Conservation (phyloP, 2,797 vertebrate species). For the Megalops cyprinoides region DNA sequence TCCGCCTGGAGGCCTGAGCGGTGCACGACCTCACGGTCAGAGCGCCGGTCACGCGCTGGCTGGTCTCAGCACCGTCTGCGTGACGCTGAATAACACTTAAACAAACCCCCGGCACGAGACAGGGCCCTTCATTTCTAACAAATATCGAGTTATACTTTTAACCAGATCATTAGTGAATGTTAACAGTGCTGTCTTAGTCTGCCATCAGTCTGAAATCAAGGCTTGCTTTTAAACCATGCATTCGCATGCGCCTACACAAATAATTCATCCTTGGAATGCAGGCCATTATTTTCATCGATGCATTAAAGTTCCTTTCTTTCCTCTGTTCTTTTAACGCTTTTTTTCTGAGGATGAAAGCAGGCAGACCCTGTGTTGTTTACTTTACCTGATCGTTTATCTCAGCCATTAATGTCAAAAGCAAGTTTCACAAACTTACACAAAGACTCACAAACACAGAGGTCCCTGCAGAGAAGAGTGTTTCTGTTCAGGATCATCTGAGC, state of each 20-base stretch:
- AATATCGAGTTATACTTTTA: neutral
- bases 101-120: neutral
- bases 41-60: neutral
- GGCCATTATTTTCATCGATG: neutral
- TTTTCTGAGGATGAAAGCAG: constrained; percentile 9
- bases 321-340: neutral
- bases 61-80: neutral
- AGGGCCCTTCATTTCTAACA: neutral
- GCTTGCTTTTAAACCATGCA: neutral
- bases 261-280: neutral
- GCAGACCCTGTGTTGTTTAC: constrained; percentile 1
- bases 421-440: constrained; percentile 10
- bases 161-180: neutral
- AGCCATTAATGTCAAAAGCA: constrained; percentile 13
- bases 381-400: constrained; percentile 3
- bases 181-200: neutral
- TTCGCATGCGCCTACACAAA: neutral
- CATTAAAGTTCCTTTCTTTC: neutral
- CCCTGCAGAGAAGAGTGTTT: constrained; percentile 8
- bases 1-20: neutral
- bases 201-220: neutral
- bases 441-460: neutral
- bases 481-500: constrained; percentile 15
- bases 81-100: neutral
- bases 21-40: neutral